Conservation (phyloP, 2,888 invertebrate species). For the Megastigmus dorsalis region DNA sequence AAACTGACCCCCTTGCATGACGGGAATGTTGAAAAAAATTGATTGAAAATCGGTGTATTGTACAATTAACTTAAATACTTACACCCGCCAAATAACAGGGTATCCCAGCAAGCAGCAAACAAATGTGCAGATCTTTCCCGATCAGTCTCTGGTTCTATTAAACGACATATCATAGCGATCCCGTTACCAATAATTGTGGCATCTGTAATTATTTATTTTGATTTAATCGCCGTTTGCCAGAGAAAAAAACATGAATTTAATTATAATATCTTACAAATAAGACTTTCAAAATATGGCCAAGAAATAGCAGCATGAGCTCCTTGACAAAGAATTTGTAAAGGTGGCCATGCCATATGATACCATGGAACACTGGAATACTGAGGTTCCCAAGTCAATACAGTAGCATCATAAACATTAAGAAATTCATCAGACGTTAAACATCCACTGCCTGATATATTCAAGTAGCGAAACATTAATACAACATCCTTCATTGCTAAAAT, state of each 20-base stretch:
- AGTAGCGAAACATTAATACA: conserved; percentile 86
- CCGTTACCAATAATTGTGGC: conserved; percentile 84
- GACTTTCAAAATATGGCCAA: conserved; percentile 84
- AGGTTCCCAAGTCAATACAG: conserved; percentile 84
- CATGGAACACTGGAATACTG: conserved; percentile 83
- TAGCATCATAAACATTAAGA: conserved; percentile 82
- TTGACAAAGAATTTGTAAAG: conserved; percentile 79
- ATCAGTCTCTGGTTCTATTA: conserved; percentile 79
- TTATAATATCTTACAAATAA: conserved; percentile 82
- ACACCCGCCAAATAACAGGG: conserved; percentile 83
- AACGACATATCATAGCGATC: conserved; percentile 83
- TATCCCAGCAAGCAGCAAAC: conserved; percentile 86
- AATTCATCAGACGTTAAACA: conserved; percentile 84
- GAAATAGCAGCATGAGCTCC: conserved; percentile 79
- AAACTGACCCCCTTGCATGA: no score
- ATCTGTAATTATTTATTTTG: conserved; percentile 75
- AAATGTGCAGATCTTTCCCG: conserved; percentile 79
- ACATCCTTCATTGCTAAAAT: conserved; percentile 81
- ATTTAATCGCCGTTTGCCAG: background rate
- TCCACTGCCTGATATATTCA: conserved; percentile 83
- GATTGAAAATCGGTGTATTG: no score
- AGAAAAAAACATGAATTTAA: conserved; percentile 7
- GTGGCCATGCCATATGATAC: conserved; percentile 80
- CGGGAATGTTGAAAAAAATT: no score
- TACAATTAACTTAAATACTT: conserved; percentile 69